Conservation (phyloP, 2,888 invertebrate species). For the Amorpha juglandis region DNA sequence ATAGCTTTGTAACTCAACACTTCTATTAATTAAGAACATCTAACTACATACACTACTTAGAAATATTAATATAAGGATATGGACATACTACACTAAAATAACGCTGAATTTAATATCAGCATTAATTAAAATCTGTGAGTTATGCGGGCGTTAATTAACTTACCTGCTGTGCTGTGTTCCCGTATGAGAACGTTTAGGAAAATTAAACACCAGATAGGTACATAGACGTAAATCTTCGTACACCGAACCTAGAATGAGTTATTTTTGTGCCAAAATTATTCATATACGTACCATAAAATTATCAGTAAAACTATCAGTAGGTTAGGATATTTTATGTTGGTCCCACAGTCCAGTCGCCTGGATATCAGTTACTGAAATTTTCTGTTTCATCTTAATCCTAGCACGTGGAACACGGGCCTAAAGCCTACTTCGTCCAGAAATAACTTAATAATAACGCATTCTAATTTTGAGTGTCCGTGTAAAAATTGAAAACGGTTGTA, state of each 20-base stretch:
- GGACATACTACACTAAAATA: constrained; percentile 8
- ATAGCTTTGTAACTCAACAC: not conserved
- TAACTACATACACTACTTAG: not conserved
- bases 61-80: constrained; percentile 15
- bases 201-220: constrained; percentile 9
- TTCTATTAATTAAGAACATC: not conserved
- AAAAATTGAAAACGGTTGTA: too few species aligned
- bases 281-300: too few species aligned
- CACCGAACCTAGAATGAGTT: not conserved
- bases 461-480: too few species aligned
- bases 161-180: not conserved
- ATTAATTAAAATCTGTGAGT: constrained; percentile 23
- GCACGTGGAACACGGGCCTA: too few species aligned
- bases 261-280: not conserved
- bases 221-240: not conserved
- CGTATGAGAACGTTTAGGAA: not conserved
- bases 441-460: too few species aligned
- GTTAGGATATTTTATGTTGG: too few species aligned
- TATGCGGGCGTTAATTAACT: constrained; percentile 18
- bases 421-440: too few species aligned
- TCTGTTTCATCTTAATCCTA: too few species aligned
- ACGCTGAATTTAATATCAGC: constrained; percentile 6
- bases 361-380: too few species aligned
- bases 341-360: too few species aligned
- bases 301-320: too few species aligned